Conservation (phyloP, 2,113 vertebrate genomes). For the Phrynosoma blainvillii region DNA sequence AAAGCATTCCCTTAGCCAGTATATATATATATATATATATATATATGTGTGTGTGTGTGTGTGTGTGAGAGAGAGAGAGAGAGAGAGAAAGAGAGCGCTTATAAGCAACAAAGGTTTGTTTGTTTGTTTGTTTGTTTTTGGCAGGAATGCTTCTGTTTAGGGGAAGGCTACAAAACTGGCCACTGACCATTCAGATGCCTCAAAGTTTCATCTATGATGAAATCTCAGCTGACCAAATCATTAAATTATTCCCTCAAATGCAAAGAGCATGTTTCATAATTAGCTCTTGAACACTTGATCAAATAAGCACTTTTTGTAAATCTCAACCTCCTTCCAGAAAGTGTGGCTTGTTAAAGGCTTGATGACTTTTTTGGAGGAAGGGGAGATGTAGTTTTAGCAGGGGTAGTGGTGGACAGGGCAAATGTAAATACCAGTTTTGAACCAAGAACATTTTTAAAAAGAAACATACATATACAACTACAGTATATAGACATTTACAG, state of each 20-base stretch:
- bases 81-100: not conserved
- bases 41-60: too few species aligned
- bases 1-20: not conserved
- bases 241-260: not conserved
- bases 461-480: not conserved
- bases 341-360: not conserved
- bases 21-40: not conserved
- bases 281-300: not conserved
- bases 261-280: not conserved
- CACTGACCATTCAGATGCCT: not conserved
- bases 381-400: not conserved
- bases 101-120: not conserved
- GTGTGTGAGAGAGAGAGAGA: too few species aligned
- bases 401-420: not conserved
- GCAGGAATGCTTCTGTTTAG: not conserved
- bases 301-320: not conserved
- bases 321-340: not conserved
- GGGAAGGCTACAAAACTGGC: not conserved
- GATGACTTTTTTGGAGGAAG: not conserved
- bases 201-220: not conserved
- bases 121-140: not conserved
- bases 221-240: not conserved
- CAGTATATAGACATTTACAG: not conserved
- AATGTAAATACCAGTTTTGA: conserved; percentile 1
- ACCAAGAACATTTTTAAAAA: not conserved